phyloP scores from a whole-genome alignment of 1,140 invertebrate genomes.

The Oryctes rhinoceros region DNA sequence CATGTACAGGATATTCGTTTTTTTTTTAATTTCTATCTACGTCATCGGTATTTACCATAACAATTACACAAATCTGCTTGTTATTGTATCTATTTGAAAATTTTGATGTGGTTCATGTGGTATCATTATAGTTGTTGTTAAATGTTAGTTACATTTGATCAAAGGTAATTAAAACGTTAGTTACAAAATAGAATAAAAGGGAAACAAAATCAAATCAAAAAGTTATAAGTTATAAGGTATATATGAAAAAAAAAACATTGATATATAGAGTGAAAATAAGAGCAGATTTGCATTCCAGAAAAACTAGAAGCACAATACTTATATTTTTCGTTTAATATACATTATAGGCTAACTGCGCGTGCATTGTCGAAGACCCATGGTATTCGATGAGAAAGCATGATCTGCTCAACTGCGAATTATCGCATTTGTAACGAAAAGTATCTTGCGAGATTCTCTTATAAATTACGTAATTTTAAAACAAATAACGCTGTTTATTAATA shows the following conservation, averaged over 20 bases:
- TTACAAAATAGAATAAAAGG: not conserved
- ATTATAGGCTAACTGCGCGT: not conserved
- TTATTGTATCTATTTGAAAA: not conserved
- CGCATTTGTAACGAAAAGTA: not conserved
- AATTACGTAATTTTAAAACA: too few relatives aligned
- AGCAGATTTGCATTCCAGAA: conserved; percentile 25
- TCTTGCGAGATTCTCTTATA: not conserved
- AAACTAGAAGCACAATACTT: not conserved
- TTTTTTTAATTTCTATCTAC: not conserved
- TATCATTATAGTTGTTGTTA: not conserved
- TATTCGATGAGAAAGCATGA: conserved; percentile 19
- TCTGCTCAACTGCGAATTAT: not conserved
- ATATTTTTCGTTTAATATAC: not conserved
- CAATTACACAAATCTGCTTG: conserved; percentile 17
- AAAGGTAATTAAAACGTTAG: conserved; percentile 7
- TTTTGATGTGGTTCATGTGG: not conserved
- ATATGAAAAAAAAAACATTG: not conserved
- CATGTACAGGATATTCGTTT: not conserved
- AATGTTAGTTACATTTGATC: conserved; percentile 24
- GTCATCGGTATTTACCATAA: not conserved
- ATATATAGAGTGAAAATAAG: not conserved
- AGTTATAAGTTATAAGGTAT: not conserved
- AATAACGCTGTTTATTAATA: too few relatives aligned
- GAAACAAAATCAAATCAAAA: not conserved
- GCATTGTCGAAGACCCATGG: conserved; percentile 18